Percentiles rank a stretch among this genome's conserved stretches.
phyloP scores from a whole-genome alignment of 2,888 invertebrate species.

The Chloroclystis v-ata region DNA sequence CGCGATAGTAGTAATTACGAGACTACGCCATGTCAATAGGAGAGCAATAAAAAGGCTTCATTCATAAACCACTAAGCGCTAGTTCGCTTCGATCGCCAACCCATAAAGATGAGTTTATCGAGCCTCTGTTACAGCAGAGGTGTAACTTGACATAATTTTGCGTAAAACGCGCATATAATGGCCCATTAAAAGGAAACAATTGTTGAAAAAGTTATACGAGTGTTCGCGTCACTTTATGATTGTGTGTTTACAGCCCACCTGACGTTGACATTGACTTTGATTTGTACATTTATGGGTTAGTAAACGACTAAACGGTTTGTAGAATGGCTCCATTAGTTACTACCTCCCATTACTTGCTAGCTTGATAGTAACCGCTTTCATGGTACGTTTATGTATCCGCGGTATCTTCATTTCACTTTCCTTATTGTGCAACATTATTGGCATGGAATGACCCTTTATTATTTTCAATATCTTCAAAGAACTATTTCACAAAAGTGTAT shows the following conservation, averaged over 20 bases:
- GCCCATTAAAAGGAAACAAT: constrained; percentile 78
- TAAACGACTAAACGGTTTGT: constrained; percentile 62
- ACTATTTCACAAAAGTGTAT: constrained; percentile 21
- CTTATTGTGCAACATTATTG: constrained; percentile 7
- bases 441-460: constrained; percentile 14
- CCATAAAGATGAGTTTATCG: constrained; percentile 76
- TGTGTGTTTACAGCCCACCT: constrained; percentile 74
- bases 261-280: constrained; percentile 77
- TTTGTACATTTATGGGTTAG: constrained; percentile 72
- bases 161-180: constrained; percentile 76
- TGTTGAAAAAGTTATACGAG: constrained; percentile 78
- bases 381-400: constrained; percentile 8
- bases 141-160: constrained; percentile 78
- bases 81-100: constrained; percentile 71
- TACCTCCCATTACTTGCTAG: constrained; percentile 25
- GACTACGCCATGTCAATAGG: constrained; percentile 69
- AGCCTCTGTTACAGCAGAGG: constrained; percentile 70
- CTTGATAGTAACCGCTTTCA: constrained; percentile 30
- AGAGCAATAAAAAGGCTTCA: constrained; percentile 72
- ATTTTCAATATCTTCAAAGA: constrained; percentile 22
- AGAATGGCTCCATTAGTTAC: constrained; percentile 45
- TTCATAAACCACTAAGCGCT: constrained; percentile 65
- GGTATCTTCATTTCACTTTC: constrained; percentile 5
- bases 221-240: constrained; percentile 76
- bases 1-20: constrained; percentile 68